phyloP scores from a whole-genome alignment of 1,140 invertebrate species.

The Coelopa frigida region DNA sequence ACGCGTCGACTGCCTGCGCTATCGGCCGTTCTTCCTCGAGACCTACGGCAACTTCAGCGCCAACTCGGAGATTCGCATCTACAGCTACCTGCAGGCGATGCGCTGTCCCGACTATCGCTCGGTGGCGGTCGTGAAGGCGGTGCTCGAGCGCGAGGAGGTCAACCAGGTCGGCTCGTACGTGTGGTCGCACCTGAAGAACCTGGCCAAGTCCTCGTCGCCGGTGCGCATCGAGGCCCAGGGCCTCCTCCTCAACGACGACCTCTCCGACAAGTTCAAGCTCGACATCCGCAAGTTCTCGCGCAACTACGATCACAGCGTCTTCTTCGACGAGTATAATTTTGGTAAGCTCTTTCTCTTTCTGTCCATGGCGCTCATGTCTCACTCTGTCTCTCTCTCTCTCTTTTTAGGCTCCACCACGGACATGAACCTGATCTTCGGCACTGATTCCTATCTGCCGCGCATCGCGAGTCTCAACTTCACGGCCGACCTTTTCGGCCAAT shows the following conservation, averaged over 20 bases:
- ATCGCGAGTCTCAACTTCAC: slow-evolving; percentile 76
- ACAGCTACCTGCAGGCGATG: slow-evolving; percentile 83
- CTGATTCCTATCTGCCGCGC: slow-evolving; percentile 81
- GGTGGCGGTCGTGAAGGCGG: slow-evolving; percentile 62
- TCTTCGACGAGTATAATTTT: slow-evolving; percentile 78
- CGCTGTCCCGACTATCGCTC: slow-evolving; percentile 72
- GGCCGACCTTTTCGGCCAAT: slow-evolving; percentile 82
- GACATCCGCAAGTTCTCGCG: slow-evolving; percentile 83
- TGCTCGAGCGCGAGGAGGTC: slow-evolving; percentile 66
- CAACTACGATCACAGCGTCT: slow-evolving; percentile 81
- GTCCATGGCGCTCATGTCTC: too few relatives aligned
- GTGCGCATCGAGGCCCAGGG: slow-evolving; percentile 74
- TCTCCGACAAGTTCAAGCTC: slow-evolving; percentile 66
- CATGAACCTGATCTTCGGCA: slow-evolving; percentile 79
- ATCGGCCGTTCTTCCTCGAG: slow-evolving; percentile 57
- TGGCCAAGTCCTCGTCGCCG: slow-evolving; percentile 76
- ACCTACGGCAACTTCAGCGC: slow-evolving; percentile 63
- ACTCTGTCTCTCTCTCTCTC: too few relatives aligned
- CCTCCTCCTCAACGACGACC: slow-evolving; percentile 60
- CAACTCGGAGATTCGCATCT: slow-evolving; percentile 79
- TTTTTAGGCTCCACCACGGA: slow-evolving; percentile 47
- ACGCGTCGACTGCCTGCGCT: slow-evolving; percentile 44
- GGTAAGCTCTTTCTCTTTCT: slow-evolving; percentile 40
- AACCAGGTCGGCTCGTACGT: slow-evolving; percentile 94
- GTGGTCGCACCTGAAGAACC: slow-evolving; percentile 83